phyloP scores from a whole-genome alignment of 2,113 vertebrate species.

The Oncorhynchus nerka region DNA sequence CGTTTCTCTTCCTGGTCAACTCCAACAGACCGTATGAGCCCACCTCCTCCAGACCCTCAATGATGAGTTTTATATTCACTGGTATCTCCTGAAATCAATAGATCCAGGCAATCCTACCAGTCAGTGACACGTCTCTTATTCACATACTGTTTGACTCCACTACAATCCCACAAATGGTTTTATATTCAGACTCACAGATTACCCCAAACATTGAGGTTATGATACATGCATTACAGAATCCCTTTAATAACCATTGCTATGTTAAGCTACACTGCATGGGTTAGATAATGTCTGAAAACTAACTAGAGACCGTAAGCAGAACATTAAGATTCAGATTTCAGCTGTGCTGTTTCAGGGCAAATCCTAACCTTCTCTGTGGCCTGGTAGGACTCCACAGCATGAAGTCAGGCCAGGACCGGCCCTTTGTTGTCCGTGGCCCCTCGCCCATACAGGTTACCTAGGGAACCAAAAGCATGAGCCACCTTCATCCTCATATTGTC shows the following conservation, averaged over 20 bases:
- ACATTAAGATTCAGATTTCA: neutral
- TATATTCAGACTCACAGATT: neutral
- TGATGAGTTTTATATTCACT: slow-evolving; percentile 77
- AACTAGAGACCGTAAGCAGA: neutral
- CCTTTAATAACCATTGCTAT: neutral
- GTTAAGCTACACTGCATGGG: neutral
- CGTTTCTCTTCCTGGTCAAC: slow-evolving; percentile 55
- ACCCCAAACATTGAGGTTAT: too few species aligned
- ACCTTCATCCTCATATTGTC: neutral
- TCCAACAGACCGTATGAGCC: slow-evolving; percentile 73
- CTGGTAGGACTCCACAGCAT: slow-evolving; percentile 68
- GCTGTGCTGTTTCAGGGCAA: neutral
- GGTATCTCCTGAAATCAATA: slow-evolving; percentile 65
- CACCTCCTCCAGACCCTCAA: slow-evolving; percentile 81
- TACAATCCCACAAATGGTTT: neutral
- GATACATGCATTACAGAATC: neutral
- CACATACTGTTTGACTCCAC: neutral
- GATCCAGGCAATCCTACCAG: neutral
- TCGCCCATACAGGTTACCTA: slow-evolving; percentile 79
- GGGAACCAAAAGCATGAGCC: neutral
- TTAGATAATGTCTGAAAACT: neutral
- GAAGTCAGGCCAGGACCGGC: slow-evolving; percentile 77
- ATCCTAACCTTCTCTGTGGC: slow-evolving; percentile 67
- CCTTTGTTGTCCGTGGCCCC: slow-evolving; percentile 81
- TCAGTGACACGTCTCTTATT: neutral